phyloP scores from a whole-genome alignment of 1,140 invertebrate genomes.

The Drosophila varians region DNA sequence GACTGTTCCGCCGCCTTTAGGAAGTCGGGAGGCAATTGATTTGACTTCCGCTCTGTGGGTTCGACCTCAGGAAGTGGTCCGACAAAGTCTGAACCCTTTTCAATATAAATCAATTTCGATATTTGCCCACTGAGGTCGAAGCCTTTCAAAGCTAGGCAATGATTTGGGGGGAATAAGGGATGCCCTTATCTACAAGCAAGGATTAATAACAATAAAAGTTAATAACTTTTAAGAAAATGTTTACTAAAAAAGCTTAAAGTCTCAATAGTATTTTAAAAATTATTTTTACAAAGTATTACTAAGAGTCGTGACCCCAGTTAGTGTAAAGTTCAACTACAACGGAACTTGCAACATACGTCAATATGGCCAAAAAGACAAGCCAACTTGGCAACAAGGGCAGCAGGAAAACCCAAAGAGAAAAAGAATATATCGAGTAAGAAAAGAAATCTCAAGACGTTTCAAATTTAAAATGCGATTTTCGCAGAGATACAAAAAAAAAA shows the following conservation, averaged over 20 bases:
- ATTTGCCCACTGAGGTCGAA: slow-evolving; percentile 42
- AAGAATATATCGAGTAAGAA: slow-evolving; percentile 16
- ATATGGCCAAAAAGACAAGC: slow-evolving; percentile 65
- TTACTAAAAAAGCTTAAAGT: no score
- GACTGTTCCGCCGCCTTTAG: slow-evolving; percentile 29
- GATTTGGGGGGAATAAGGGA: background rate
- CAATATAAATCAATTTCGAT: slow-evolving; percentile 82
- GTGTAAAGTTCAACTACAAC: slow-evolving; percentile 27
- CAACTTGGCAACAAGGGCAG: slow-evolving; percentile 64
- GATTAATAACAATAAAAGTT: no score
- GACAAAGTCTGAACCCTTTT: slow-evolving; percentile 65
- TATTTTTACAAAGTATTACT: no score
- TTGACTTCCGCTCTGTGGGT: slow-evolving; percentile 65
- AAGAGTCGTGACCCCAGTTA: background rate
- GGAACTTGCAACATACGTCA: slow-evolving; percentile 75
- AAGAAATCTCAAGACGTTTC: slow-evolving; percentile 79
- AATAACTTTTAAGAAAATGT: no score
- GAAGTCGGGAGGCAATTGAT: slow-evolving; percentile 62
- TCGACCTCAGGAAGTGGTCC: slow-evolving; percentile 65
- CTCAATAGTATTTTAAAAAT: no score
- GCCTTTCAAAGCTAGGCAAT: background rate
- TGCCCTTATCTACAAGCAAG: no score
- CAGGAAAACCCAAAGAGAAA: slow-evolving; percentile 27
- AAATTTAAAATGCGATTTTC: slow-evolving; percentile 81
- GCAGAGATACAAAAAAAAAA: slow-evolving; percentile 22